phyloP scores from a whole-genome alignment of 2,797 vertebrate species.

The Scolopax rusticola region DNA sequence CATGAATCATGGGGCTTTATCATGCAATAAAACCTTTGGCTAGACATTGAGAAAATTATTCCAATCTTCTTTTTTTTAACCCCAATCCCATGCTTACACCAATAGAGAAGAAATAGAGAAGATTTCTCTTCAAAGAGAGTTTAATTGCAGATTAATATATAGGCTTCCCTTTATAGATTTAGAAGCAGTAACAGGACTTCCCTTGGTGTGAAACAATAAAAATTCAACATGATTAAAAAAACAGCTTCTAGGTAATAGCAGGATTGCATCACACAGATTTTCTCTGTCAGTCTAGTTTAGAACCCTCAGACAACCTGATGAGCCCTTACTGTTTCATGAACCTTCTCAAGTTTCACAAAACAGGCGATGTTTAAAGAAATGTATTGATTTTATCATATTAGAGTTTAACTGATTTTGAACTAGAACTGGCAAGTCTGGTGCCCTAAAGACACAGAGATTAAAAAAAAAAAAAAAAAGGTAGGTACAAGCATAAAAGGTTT shows the following conservation, averaged over 20 bases:
- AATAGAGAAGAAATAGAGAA: not conserved
- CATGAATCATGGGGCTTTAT: not conserved
- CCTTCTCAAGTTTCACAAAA: not conserved
- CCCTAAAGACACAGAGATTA: not conserved
- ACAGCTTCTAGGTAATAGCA: not conserved
- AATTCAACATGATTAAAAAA: not conserved
- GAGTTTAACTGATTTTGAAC: not conserved
- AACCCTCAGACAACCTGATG: not conserved
- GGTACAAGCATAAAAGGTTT: not conserved
- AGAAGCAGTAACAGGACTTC: not conserved
- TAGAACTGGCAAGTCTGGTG: not conserved
- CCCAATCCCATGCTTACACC: not conserved
- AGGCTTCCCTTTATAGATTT: not conserved
- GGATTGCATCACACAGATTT: not conserved
- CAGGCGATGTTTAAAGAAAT: not conserved
- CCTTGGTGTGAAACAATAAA: not conserved
- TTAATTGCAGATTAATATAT: not conserved
- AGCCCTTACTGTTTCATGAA: not conserved
- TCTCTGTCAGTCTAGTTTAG: not conserved
- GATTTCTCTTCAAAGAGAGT: not conserved
- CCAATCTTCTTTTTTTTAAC: not conserved
- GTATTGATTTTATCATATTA: not conserved
- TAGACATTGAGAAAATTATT: not conserved
- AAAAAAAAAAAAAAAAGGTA: not conserved
- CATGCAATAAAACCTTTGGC: not conserved